Base-by-base conservation (phyloP, 2,888 invertebrate species). In the Anorthoa munda region DNA sequence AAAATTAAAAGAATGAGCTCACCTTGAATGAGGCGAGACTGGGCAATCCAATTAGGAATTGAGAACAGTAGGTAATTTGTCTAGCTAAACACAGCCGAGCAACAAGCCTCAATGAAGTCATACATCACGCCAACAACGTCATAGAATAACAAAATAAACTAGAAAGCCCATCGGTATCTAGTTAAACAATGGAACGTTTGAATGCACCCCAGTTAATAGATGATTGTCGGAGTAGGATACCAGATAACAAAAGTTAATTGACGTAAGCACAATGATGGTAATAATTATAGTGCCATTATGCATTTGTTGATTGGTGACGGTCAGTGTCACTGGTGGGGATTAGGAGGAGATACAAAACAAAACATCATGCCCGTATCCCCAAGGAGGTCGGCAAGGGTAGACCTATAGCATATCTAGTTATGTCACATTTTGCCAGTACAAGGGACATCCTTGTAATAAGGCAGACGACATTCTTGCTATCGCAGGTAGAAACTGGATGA, bases 281-380 rank as follows among this genome's bases (percentile, higher is more conserved):
- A 87, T 87, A 87, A 88, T 90, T 87, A 85, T 68, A 74, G 63
- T 65, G 76, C 67, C 79, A 86, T 88, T 86, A 87, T 77, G 80
- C 56, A 66, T 68, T 73, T 79, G 66, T 70, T 74, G 77, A 77
- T 80, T 81, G 65, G 81, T 75, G 66, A 72, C 63, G 76, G 75
- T 59, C 75, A 78, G 76, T 86, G 65, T 72, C 55, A 55, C 55
- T 31, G 9, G 23, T 7, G 64, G 53, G 56, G 59, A 76, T 76
- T 81, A 65, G 51, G 26, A 26, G 17, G 1, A 9, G 68, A 58
- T 68, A 78, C 39, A 9, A 9, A 9, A 78, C 39, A 9, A 9
- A 9, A 39, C 39, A 39, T 7, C 39, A 26, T 3, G 26, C 26
- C 4, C n/a, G n/a, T n/a, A n/a, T 26, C 26, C 26, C 26, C 26